Evolutionary conservation across 92 coral and sea anemone species (phyloP).

Genomic region (Pocillopora meandrina): DNA sequence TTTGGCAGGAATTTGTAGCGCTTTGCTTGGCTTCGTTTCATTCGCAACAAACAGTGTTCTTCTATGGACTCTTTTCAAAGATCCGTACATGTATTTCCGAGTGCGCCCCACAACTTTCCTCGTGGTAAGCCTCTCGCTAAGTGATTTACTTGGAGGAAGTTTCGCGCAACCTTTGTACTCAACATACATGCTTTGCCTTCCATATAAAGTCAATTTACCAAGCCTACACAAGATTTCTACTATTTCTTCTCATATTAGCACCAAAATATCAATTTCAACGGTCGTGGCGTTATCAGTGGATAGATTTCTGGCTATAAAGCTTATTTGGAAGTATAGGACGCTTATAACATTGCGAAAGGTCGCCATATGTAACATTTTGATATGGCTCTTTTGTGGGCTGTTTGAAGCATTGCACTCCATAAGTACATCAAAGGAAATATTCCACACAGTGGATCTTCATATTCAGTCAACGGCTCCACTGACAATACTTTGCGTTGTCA

Average conservation of each 20-base stretch:
- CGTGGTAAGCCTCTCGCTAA: constrained; percentile 57
- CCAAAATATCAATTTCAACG: constrained; percentile 70
- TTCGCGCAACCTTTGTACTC: constrained; percentile 59
- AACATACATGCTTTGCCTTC: constrained; percentile 46
- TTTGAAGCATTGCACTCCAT: constrained; percentile 64
- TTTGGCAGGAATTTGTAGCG: constrained; percentile 60
- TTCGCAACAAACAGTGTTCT: constrained; percentile 65
- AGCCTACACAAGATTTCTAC: constrained; percentile 34
- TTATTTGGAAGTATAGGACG: constrained; percentile 53
- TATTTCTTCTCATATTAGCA: constrained; percentile 57
- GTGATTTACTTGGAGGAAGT: constrained; percentile 64
- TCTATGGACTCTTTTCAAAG: constrained; percentile 62
- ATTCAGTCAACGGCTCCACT: constrained; percentile 71
- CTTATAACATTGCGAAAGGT: constrained; percentile 55
- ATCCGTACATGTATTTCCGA: constrained; percentile 63
- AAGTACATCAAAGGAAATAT: constrained; percentile 24
- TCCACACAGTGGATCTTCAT: constrained; percentile 64
- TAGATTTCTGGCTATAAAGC: constrained; percentile 61
- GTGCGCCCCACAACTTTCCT: constrained; percentile 58
- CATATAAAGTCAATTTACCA: constrained; percentile 4
- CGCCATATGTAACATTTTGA: constrained; percentile 19
- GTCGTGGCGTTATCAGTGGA: constrained; percentile 68
- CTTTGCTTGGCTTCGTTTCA: constrained; percentile 55
- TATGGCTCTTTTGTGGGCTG: constrained; percentile 49
- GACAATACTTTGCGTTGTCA: constrained; percentile 24